Conservation (phyloP, 2,888 invertebrate genomes). For the Itoplectis maculator region DNA sequence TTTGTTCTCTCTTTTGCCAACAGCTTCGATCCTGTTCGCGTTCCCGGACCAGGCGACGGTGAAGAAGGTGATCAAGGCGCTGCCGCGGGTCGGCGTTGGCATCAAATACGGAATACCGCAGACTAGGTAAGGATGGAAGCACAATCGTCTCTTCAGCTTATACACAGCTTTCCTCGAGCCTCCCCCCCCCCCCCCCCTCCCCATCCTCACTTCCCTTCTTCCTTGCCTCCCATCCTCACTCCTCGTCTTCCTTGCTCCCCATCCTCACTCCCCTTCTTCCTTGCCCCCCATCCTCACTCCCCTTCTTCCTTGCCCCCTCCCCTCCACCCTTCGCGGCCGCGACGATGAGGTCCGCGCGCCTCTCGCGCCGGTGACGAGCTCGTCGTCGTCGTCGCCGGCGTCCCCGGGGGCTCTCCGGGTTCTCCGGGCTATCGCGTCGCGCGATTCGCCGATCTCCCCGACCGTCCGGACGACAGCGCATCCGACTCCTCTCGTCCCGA, state of each 20-base stretch:
- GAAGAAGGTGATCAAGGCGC: constrained; percentile 98
- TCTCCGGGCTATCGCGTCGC: constrained; percentile 48
- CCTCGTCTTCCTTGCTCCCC: no score
- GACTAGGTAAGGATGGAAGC: constrained; percentile 91
- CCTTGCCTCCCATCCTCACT: no score
- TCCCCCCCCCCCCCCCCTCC: not conserved
- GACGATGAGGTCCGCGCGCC: no score
- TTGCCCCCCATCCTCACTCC: no score
- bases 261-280: no score
- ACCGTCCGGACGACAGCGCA: constrained; percentile 34
- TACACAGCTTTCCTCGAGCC: constrained; percentile 21
- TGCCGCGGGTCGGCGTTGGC: constrained; percentile 99
- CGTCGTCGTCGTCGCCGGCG: no score
- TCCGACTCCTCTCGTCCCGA: no score
- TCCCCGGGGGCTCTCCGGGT: not conserved
- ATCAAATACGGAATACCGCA: constrained; percentile 99
- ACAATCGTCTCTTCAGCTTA: no score
- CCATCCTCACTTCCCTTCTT: no score
- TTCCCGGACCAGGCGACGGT: constrained; percentile 98
- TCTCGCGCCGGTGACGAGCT: no score
- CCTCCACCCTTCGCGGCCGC: no score
- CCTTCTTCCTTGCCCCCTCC: no score
- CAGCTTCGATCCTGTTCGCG: constrained; percentile 99
- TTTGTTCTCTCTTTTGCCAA: constrained; percentile 84
- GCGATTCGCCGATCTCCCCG: constrained; percentile 51